Evolutionary conservation across 2,888 invertebrate genomes (phyloP).

Genomic region (Xestobium rufovillosum): DNA sequence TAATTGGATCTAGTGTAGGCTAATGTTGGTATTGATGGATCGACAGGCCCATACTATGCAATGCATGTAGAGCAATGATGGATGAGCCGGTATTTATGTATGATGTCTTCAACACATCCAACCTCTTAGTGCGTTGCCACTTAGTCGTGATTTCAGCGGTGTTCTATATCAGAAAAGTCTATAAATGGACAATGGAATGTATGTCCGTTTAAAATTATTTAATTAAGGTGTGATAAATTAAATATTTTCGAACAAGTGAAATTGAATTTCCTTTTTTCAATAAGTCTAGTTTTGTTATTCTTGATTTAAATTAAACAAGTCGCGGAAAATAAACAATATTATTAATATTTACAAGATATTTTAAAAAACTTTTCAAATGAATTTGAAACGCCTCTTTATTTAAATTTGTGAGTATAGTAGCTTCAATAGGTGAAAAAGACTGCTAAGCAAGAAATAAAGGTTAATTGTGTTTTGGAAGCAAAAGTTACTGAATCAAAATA

Average conservation of each 20-base stretch:
- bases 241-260: constrained; percentile 21
- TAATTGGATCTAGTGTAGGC: constrained; percentile 33
- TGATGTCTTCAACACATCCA: constrained; percentile 13
- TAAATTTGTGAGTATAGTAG: too few relatives aligned
- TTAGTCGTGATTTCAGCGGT: constrained; percentile 18
- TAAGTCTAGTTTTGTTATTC: too few relatives aligned
- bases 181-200: constrained; percentile 31
- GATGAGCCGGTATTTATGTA: constrained; percentile 22
- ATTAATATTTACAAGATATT: too few relatives aligned
- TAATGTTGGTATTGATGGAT: constrained; percentile 39
- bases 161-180: constrained; percentile 24
- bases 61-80: constrained; percentile 25
- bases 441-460: too few relatives aligned
- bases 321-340: too few relatives aligned
- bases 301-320: too few relatives aligned
- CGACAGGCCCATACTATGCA: constrained; percentile 29
- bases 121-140: constrained; percentile 27
- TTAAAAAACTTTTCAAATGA: too few relatives aligned
- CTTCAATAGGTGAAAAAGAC: too few relatives aligned
- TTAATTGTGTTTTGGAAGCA: too few relatives aligned
- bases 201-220: constrained; percentile 29
- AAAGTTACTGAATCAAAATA: too few relatives aligned
- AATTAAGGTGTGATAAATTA: constrained; percentile 30
- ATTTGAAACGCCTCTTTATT: too few relatives aligned
- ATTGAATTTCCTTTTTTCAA: too few relatives aligned